Evolutionary conservation across 2,888 invertebrate genomes (phyloP).

Genomic region (Hemicrepidius hirtus): DNA sequence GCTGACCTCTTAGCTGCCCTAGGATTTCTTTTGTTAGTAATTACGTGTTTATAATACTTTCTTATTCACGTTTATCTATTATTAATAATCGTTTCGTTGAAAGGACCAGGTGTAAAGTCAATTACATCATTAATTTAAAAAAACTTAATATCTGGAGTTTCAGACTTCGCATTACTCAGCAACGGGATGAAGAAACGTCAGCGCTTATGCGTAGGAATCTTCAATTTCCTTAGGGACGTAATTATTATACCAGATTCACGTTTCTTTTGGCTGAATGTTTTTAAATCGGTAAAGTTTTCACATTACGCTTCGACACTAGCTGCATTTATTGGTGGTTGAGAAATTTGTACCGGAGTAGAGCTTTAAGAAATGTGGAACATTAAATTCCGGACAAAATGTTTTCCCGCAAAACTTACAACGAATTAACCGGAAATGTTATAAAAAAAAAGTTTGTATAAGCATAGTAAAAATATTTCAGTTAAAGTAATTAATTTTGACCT

Average conservation of each 20-base stretch:
- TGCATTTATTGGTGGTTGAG: neutral
- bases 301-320: constrained; percentile 15
- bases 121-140: neutral
- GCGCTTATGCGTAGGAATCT: constrained; percentile 8
- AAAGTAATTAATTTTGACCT: no score
- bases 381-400: neutral
- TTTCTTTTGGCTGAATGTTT: constrained; percentile 4
- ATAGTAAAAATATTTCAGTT: no score
- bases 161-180: neutral
- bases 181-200: neutral
- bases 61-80: no score
- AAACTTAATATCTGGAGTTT: neutral
- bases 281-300: constrained; percentile 19
- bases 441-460: no score
- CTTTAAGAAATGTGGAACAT: constrained; percentile 1
- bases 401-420: no score
- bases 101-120: no score
- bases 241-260: constrained; percentile 21
- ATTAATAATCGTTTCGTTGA: no score
- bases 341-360: neutral
- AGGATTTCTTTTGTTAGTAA: no score
- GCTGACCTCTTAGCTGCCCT: no score
- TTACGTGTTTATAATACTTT: no score
- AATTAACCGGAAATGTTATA: no score
- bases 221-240: constrained; percentile 23